Base-by-base conservation (phyloP, 2,113 vertebrate genomes). In the Archocentrus centrarchus region DNA sequence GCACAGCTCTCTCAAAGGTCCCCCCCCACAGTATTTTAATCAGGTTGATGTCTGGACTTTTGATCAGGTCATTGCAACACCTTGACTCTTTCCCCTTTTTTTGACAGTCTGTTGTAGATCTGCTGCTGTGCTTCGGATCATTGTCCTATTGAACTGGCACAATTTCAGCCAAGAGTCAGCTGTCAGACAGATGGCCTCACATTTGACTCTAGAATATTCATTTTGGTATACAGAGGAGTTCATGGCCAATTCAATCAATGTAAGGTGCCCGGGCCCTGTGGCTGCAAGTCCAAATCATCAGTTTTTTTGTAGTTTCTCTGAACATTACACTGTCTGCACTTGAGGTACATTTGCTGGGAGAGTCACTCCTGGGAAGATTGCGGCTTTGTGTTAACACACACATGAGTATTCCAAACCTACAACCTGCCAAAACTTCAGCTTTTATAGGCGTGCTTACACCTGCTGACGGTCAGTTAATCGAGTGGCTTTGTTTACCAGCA, bases 81-180 rank as follows among this genome's bases (percentile, higher is more conserved):
- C 64, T 70, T 70, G 3, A 5, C 15, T 13, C 17, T 70, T 70
- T 30, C 6, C 24, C 7, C 35, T 7, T 8, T 32, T 70, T 30
- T 15, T 27, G 41, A 22, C 44, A 70, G 27, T 20, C 50, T 73
- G 17, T 20, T 73, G 66, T 20, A 70, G 24, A 70, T 70, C 24
- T 70, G 27, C 66, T 70, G 66, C 41, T 70, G 44, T 50, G 64
- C 41, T 70, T 70, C 24, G 24, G 10, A 70, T 47, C 66, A 70
- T 20, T 53, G 66, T 53, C 6, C 66, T 70, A 44, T 30, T 53
- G 44, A 27, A 73, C 37, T 73, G 44, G 53, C 66, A 53, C 2
- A 73, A 73, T 32, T 73, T 73, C 10, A 0, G 66, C 66, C 17
- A 73, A 53, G 24, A 44, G 27, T 50, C 5, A 66, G 37, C 37